Conservation (phyloP, 2,113 vertebrate genomes). For the Sphyrna mokarran region DNA sequence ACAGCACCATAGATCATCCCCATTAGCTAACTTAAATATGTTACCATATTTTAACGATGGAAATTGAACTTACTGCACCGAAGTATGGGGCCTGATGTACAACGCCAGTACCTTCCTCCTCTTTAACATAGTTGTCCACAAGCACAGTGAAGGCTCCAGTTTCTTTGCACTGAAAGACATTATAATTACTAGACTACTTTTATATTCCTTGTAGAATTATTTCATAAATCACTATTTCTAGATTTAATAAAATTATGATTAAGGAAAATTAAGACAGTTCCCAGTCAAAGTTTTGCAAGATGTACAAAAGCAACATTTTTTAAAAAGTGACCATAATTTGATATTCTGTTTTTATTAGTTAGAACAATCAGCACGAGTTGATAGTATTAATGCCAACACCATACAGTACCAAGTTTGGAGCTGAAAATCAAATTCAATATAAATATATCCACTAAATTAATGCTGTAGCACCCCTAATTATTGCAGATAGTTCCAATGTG, state of each 20-base stretch:
- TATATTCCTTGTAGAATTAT: neutral
- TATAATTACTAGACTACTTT: neutral
- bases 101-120: constrained; percentile 90
- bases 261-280: neutral
- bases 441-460: neutral
- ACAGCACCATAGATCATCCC: neutral
- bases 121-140: constrained; percentile 79
- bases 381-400: neutral
- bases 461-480: too few species aligned
- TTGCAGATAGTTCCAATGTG: neutral
- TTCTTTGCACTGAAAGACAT: constrained; percentile 65
- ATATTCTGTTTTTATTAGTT: neutral
- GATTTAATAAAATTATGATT: neutral
- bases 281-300: neutral
- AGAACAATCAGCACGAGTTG: neutral
- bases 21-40: neutral
- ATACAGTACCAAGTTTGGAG: neutral
- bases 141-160: constrained; percentile 81
- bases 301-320: neutral
- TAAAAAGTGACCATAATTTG: neutral
- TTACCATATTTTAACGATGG: neutral
- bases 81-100: constrained; percentile 97
- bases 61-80: constrained; percentile 78
- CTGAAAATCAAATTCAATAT: neutral
- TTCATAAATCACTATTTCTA: neutral